phyloP scores from a whole-genome alignment of 2,888 invertebrate species.

The Anoplius nigerrimus region DNA sequence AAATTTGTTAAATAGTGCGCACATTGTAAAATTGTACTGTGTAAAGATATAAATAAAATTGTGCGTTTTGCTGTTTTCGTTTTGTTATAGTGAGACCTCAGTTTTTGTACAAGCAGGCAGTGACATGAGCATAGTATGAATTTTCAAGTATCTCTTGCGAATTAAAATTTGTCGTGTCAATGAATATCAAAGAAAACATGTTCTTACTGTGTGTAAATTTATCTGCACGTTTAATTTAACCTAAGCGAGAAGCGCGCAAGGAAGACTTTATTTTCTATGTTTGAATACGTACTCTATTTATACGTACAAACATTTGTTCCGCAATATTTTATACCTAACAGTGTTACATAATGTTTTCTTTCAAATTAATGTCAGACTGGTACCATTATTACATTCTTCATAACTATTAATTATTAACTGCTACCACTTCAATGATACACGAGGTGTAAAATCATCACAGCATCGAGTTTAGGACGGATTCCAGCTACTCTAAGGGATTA shows the following conservation, averaged over 20 bases:
- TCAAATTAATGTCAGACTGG: conserved; percentile 2
- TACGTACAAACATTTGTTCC: conserved; percentile 4
- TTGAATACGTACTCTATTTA: neutral
- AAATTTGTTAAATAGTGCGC: no score
- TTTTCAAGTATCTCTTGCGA: no score
- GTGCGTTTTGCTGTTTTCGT: no score
- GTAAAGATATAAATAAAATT: no score
- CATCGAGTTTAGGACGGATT: conserved; percentile 69
- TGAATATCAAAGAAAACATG: no score
- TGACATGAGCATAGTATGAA: no score
- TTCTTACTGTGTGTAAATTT: neutral
- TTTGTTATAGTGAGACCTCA: no score
- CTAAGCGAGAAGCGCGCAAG: conserved; percentile 1
- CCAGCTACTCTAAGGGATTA: conserved; percentile 59
- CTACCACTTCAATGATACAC: conserved; percentile 20
- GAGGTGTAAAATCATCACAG: conserved; percentile 67
- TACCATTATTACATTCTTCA: conserved; percentile 6
- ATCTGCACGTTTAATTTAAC: no score
- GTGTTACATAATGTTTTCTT: neutral
- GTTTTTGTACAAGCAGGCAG: no score
- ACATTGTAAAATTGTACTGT: no score
- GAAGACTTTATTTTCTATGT: conserved; percentile 3
- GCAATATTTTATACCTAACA: conserved; percentile 5
- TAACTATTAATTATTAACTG: conserved; percentile 17
- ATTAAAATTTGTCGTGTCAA: no score